phyloP scores from a whole-genome alignment of 2,888 invertebrate genomes.

The Drosophila buzzatii region DNA sequence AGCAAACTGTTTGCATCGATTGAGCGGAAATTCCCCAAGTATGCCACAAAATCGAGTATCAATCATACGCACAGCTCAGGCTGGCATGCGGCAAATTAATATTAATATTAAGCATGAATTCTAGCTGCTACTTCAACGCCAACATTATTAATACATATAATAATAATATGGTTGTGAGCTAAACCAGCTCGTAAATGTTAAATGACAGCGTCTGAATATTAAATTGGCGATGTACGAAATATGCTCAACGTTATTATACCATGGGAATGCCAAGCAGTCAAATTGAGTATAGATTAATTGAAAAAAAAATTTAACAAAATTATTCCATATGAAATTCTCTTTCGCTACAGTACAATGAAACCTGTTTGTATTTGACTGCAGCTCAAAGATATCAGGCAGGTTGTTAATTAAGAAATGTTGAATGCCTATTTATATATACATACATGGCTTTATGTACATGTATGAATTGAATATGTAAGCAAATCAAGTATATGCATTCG shows the following conservation, averaged over 20 bases:
- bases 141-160: slow-evolving; percentile 46
- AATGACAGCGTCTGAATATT: slow-evolving; percentile 47
- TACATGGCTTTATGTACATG: neutral
- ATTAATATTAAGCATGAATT: slow-evolving; percentile 36
- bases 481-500: neutral
- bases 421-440: neutral
- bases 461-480: neutral
- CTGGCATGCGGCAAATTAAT: slow-evolving; percentile 38
- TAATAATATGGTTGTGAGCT: slow-evolving; percentile 29
- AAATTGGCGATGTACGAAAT: slow-evolving; percentile 8
- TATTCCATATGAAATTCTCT: neutral
- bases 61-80: slow-evolving; percentile 54
- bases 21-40: slow-evolving; percentile 23
- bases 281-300: neutral
- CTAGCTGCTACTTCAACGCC: slow-evolving; percentile 34
- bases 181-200: slow-evolving; percentile 50
- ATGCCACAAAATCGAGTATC: slow-evolving; percentile 47
- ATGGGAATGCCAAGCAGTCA: slow-evolving; percentile 6
- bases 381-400: neutral
- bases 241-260: slow-evolving; percentile 23
- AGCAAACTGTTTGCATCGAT: slow-evolving; percentile 12
- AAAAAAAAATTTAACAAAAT: neutral
- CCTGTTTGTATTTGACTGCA: neutral
- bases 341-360: neutral
- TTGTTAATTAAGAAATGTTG: neutral